Percentiles rank a stretch among this genome's conserved stretches.
Evolutionary conservation across 2,888 invertebrate genomes (phyloP).

Genomic region (Lysandra bellargus): DNA sequence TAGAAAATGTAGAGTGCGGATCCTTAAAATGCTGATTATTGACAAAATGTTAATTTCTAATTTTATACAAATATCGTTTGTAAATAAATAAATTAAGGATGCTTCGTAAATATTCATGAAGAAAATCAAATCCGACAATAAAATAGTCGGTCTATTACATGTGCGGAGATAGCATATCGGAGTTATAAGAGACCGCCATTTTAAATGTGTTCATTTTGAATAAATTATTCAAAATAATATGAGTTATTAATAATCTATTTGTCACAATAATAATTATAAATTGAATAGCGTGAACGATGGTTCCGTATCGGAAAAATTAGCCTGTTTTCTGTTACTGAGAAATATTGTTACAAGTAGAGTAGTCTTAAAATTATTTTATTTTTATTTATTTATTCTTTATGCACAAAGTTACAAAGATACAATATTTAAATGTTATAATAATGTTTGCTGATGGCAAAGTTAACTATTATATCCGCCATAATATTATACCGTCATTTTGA

Average conservation of each 20-base stretch:
- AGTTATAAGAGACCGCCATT: background rate
- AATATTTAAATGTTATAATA: too few species aligned
- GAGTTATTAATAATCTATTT: background rate
- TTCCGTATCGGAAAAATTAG: background rate
- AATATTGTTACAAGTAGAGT: too few species aligned
- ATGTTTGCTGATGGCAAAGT: too few species aligned
- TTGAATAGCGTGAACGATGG: background rate
- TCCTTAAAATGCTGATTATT: too few species aligned
- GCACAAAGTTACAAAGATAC: too few species aligned
- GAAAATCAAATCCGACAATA: background rate
- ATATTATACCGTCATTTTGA: too few species aligned
- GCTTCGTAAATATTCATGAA: background rate
- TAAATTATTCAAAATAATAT: background rate
- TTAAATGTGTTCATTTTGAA: background rate
- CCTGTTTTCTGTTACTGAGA: too few species aligned
- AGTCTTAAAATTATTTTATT: too few species aligned
- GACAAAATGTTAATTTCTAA: background rate
- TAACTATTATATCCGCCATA: too few species aligned
- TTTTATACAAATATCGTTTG: background rate
- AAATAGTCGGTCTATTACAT: background rate
- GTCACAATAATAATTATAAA: background rate
- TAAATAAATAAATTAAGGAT: constrained; percentile 1
- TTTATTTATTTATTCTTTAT: too few species aligned
- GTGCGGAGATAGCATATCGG: background rate
- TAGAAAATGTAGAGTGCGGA: too few species aligned